phyloP scores from a whole-genome alignment of 2,113 vertebrate species.

The Phalacrocorax brasilianus region DNA sequence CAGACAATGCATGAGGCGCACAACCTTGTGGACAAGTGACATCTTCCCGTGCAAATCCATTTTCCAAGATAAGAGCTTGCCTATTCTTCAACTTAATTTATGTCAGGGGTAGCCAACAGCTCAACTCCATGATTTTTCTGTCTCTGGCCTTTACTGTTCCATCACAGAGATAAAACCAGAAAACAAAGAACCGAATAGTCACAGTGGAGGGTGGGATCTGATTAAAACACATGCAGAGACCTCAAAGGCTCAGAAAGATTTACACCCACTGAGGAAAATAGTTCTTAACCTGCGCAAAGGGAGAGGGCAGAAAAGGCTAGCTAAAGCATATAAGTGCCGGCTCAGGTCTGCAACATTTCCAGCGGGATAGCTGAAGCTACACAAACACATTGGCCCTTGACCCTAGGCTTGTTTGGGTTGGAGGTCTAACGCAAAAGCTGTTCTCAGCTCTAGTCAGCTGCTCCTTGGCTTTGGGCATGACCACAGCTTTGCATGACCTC shows the following conservation, averaged over 20 bases:
- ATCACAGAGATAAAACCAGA: background rate
- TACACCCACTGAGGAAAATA: background rate
- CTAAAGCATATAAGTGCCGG: background rate
- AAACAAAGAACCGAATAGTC: background rate
- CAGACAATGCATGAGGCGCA: background rate
- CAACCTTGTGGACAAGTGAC: background rate
- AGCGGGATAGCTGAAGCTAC: background rate
- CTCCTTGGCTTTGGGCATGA: constrained; percentile 19
- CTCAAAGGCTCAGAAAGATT: background rate
- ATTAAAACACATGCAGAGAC: background rate
- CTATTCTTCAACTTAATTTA: background rate
- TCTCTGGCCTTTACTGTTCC: background rate
- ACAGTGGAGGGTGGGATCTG: background rate
- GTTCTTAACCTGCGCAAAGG: background rate
- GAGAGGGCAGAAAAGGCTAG: background rate
- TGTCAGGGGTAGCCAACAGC: background rate
- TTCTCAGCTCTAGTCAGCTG: constrained; percentile 1
- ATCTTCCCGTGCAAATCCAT: background rate
- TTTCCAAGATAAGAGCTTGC: background rate
- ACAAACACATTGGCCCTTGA: background rate
- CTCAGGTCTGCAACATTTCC: background rate
- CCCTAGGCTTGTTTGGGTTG: constrained; percentile 19
- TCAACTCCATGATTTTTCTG: background rate
- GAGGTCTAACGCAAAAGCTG: background rate
- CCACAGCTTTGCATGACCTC: constrained; percentile 32